Evolutionary conservation across 2,797 vertebrate genomes (phyloP).

Genomic region (Etheostoma perlongum): DNA sequence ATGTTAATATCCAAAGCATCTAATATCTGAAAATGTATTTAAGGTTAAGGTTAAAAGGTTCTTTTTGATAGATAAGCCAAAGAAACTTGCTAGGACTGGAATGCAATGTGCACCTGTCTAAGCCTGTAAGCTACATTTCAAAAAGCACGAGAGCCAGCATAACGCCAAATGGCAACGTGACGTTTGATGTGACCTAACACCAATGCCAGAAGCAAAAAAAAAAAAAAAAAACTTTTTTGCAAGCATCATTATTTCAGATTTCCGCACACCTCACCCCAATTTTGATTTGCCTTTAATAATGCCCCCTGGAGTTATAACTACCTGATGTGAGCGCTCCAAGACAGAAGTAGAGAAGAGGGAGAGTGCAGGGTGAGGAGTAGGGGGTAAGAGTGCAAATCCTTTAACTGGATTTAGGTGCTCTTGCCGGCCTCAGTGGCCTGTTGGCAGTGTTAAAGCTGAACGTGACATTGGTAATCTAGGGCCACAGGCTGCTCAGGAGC

Average conservation of each 20-base stretch:
- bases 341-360: conserved; percentile 47
- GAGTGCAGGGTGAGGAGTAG: conserved; percentile 47
- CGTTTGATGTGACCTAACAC: conserved; percentile 52
- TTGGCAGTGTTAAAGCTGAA: conserved; percentile 72
- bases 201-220: conserved; percentile 47
- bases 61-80: conserved; percentile 11
- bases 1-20: neutral
- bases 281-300: conserved; percentile 73
- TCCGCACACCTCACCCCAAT: conserved; percentile 62
- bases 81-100: conserved; percentile 5
- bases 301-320: conserved; percentile 61
- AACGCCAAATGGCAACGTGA: conserved; percentile 50
- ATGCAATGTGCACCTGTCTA: conserved; percentile 6
- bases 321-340: conserved; percentile 67
- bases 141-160: conserved; percentile 40
- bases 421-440: conserved; percentile 69
- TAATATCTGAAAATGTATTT: neutral
- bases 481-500: conserved; percentile 70
- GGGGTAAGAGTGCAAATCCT: conserved; percentile 81
- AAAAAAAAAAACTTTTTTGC: conserved; percentile 66
- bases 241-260: conserved; percentile 71
- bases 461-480: conserved; percentile 81
- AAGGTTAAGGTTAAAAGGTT: neutral
- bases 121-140: conserved; percentile 40
- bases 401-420: conserved; percentile 85